Conservation (phyloP, 2,113 vertebrate genomes). For the Eulacestoma nigropectus region DNA sequence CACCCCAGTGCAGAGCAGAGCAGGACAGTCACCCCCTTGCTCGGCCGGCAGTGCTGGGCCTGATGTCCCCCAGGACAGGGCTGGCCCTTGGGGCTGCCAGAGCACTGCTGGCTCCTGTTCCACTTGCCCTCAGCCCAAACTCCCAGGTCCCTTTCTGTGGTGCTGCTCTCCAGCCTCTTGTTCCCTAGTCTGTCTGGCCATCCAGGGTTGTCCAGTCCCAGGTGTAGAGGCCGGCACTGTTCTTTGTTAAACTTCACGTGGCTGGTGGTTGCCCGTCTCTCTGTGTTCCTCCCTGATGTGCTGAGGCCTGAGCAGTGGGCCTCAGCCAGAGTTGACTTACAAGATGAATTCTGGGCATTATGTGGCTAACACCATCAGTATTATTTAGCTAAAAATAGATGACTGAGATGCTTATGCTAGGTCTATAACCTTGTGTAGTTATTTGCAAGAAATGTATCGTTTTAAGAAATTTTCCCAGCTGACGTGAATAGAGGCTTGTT, state of each 20-base stretch:
- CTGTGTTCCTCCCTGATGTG: background rate
- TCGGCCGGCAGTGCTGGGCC: rapidly evolving
- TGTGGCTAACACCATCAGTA: background rate
- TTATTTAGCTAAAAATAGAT: background rate
- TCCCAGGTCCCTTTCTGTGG: background rate
- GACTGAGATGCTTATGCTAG: background rate
- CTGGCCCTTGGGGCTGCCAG: background rate
- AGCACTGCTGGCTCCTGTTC: background rate
- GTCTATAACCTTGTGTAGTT: background rate
- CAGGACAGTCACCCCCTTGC: background rate
- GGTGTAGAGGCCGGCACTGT: background rate
- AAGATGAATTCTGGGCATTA: background rate
- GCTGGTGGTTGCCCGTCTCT: background rate
- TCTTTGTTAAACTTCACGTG: background rate
- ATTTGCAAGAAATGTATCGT: background rate
- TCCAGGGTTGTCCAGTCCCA: background rate
- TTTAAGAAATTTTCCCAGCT: background rate
- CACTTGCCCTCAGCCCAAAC: background rate
- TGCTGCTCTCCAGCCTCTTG: background rate
- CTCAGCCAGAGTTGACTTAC: background rate
- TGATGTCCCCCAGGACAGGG: background rate
- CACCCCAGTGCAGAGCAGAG: background rate
- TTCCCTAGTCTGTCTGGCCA: background rate
- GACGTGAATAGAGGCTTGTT: background rate
- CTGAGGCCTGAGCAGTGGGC: background rate